phyloP scores from a whole-genome alignment of 2,113 vertebrate species.

The Coracopsis vasa region DNA sequence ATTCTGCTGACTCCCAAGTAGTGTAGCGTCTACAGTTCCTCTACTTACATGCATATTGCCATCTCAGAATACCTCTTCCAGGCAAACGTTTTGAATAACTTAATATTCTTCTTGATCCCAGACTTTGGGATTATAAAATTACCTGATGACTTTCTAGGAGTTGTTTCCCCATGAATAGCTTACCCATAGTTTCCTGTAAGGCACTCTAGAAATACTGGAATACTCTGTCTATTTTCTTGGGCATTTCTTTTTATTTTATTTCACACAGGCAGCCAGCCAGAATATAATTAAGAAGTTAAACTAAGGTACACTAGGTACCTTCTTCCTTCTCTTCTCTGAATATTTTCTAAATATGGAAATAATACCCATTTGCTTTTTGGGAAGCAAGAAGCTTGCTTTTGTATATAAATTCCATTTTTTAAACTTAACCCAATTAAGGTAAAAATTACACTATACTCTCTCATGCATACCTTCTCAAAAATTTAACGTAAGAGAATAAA shows the following conservation, averaged over 20 bases:
- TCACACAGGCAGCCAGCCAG: not conserved
- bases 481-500: not conserved
- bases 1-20: not conserved
- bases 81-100: not conserved
- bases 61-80: not conserved
- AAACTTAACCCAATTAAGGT: not conserved
- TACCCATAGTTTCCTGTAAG: not conserved
- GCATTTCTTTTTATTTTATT: not conserved
- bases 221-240: not conserved
- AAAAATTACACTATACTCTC: not conserved
- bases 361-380: not conserved
- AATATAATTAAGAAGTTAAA: not conserved
- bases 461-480: not conserved
- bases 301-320: not conserved
- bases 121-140: not conserved
- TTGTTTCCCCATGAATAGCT: not conserved
- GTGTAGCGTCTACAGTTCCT: not conserved
- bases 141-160: not conserved
- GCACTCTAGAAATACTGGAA: not conserved
- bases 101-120: not conserved
- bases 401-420: not conserved
- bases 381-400: not conserved
- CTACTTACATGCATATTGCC: not conserved
- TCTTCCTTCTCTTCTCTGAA: not conserved
- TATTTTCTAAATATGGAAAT: not conserved